phyloP scores from a whole-genome alignment of 2,888 invertebrate genomes.

The Ophraella communa region DNA sequence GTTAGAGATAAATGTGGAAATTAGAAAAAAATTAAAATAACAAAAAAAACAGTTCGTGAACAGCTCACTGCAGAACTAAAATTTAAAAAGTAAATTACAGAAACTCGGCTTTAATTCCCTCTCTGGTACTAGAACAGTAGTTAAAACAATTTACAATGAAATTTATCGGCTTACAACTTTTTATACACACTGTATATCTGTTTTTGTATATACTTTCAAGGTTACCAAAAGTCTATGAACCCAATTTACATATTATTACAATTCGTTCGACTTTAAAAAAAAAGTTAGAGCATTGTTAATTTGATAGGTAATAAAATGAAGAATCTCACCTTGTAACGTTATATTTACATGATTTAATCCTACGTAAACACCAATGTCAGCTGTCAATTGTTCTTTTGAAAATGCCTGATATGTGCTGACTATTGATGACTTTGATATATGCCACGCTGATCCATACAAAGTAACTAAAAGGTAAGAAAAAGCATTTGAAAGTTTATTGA shows the following conservation, averaged over 20 bases:
- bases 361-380: conserved; percentile 89
- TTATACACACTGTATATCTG: not conserved
- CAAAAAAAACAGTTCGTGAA: too few relatives aligned
- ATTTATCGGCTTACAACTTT: not conserved
- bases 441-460: conserved; percentile 91
- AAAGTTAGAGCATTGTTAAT: not conserved
- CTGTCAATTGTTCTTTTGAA: conserved; percentile 85
- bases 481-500: conserved; percentile 1
- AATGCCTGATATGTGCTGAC: conserved; percentile 90
- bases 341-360: conserved; percentile 95
- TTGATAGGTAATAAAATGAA: not conserved
- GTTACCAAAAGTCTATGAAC: not conserved
- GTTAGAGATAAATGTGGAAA: too few relatives aligned
- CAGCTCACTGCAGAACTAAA: not conserved
- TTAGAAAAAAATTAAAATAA: too few relatives aligned
- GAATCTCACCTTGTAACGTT: conserved; percentile 80
- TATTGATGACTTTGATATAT: conserved; percentile 83
- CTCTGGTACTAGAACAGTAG: too few relatives aligned
- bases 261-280: not conserved
- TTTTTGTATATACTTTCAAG: not conserved
- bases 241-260: not conserved
- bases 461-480: conserved; percentile 70
- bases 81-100: not conserved
- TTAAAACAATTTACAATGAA: not conserved
- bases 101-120: too few relatives aligned